Conservation (phyloP, 2,113 vertebrate species). For the Tringa solitaria region DNA sequence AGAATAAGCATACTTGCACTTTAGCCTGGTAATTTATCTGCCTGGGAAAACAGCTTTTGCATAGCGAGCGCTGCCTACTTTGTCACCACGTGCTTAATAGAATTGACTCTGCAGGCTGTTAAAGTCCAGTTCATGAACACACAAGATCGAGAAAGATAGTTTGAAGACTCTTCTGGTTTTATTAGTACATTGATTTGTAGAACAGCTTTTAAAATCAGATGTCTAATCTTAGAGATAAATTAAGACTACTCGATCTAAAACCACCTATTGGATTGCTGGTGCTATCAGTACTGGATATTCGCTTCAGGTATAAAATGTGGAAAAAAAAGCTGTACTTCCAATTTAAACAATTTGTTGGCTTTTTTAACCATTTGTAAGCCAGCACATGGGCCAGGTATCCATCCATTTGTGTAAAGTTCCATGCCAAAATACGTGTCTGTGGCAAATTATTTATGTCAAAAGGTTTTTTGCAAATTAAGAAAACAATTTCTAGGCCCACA, state of each 20-base stretch:
- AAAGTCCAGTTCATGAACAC: neutral
- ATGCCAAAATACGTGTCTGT: neutral
- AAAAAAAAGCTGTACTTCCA: neutral
- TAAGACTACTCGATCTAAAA: neutral
- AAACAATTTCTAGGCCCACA: neutral
- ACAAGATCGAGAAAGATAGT: neutral
- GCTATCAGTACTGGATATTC: neutral
- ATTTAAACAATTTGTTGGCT: neutral
- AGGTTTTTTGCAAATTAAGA: neutral
- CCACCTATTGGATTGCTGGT: neutral
- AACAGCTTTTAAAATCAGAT: neutral
- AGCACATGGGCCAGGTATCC: neutral
- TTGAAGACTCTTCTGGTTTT: neutral
- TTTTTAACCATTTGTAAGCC: neutral
- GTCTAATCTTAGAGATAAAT: neutral
- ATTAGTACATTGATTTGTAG: neutral
- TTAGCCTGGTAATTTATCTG: conserved; percentile 10
- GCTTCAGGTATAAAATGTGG: neutral
- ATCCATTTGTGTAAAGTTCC: neutral
- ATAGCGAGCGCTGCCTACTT: neutral
- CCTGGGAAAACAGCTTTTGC: neutral
- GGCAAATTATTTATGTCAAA: neutral
- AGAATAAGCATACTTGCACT: neutral
- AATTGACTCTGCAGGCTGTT: neutral
- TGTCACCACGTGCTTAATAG: neutral